Evolutionary conservation across 1,140 invertebrate genomes (phyloP), one percentile per base, ranked within the genome.

Genomic region (Pseudachorutes palmiensis): DNA sequence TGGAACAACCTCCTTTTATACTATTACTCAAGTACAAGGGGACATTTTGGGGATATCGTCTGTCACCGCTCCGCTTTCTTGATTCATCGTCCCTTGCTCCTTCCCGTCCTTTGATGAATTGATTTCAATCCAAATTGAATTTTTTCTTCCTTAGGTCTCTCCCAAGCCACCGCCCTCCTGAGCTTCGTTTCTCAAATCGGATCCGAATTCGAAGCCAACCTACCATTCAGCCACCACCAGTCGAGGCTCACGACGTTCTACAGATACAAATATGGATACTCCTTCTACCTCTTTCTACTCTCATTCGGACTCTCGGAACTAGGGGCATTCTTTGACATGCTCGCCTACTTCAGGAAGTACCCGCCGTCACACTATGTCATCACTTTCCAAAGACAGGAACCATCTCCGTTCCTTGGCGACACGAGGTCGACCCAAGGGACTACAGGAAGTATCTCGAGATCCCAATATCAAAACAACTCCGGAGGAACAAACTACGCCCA

Each of bases 281-380:
- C 72, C 31, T 74, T 74, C 45, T 74, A 74, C 51, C 64, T 74
- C 14, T 74, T 74, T 64, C 68, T 74, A 26, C 64, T 74, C 14
- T 71, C 70, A 19, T 74, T 74, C 62, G 62, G 62, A 30, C 66
- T 74, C 14, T 74, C 72, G 22, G 72, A 74, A 55, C 57, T 74
- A 26, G 72, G 70, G 16, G 72, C 72, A 31, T 57, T 74, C 14
- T 74, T 74, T 33, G 70, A 74, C 64, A 71, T 74, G 70, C 67
- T 70, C n/a, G 72, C 72, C 0, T 74, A 71, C 62, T 74, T 74
- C 41, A n/a, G 72, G 12, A 74, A 74, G 58, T 73, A 67, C 55
- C 72, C 72, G 14, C 72, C 72, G 1, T 71, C 69, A 49, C 72
- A 73, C 65, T 73, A 73, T 33, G 69, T 73, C 22, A 73, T 73